Evolutionary conservation across 2,797 vertebrate genomes (phyloP).

Genomic region (Falco berigora): DNA sequence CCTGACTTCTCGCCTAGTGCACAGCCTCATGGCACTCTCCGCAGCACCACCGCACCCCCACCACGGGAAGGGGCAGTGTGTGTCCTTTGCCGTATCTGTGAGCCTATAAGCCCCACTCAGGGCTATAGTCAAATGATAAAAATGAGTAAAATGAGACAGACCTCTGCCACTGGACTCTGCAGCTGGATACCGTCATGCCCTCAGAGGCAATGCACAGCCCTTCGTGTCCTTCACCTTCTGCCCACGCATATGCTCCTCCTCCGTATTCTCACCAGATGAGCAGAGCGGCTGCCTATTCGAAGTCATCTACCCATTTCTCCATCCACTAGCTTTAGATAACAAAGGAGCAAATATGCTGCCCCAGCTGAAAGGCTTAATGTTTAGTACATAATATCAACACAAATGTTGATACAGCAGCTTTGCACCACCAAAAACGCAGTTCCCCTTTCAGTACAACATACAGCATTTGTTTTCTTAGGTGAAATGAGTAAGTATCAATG

Average conservation of each 20-base stretch:
- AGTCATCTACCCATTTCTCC: background rate
- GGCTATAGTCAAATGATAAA: background rate
- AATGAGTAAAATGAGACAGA: background rate
- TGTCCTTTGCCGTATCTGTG: background rate
- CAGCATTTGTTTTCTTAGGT: background rate
- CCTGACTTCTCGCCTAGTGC: background rate
- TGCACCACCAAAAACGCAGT: background rate
- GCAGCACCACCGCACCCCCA: rapidly evolving
- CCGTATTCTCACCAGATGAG: background rate
- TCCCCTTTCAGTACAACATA: background rate
- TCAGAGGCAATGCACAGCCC: background rate
- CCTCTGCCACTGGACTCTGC: background rate
- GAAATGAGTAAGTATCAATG: background rate
- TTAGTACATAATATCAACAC: background rate
- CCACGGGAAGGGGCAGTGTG: background rate
- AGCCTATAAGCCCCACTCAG: background rate
- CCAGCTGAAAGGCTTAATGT: background rate
- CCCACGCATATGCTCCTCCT: rapidly evolving
- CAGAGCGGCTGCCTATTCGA: background rate
- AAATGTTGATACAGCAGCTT: background rate
- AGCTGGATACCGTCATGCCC: background rate
- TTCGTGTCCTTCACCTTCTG: background rate
- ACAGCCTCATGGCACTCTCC: background rate
- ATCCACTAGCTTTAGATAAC: background rate
- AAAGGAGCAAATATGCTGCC: background rate